Base-by-base conservation (phyloP, 2,797 vertebrate genomes). In the Margarornis squamiger region DNA sequence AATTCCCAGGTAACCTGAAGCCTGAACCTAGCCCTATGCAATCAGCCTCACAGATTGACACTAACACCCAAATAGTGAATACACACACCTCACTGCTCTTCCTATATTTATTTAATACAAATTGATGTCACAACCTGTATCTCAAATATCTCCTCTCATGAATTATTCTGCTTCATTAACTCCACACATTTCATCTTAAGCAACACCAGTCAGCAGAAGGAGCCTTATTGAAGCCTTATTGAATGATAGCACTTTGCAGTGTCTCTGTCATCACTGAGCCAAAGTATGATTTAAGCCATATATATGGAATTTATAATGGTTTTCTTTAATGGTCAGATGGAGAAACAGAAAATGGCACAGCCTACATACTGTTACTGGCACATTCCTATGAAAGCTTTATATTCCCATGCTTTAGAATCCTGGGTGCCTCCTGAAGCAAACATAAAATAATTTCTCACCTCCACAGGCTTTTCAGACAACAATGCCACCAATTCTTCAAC, bases 161-260 rank as follows among this genome's bases (percentile, higher is more conserved):
- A 90, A 92, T 96, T 96, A 93, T 95, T 92, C 94, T 46, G 34
- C 77, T 62, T 91, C 82, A 90, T 94, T 92, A 93, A 81, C 59
- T 88, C 59, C 71, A 80, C 36, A 48, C 32, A 65, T 82, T 91
- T 88, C 79, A 93, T 73, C 58, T 77, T 24, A 26, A 88, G 72
- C 61, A 68, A 61, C 29, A 29, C 29, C 49, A 90, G 46, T 19
- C 51, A 80, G 61, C 90, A 93, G 67, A 68, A 48, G 70, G 59
- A 91, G 63, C 62, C 27, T 88, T 36, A 48, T 1, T 62, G 87
- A 80, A 84, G 48, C 55, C 70, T 66, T 49, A 38, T n/a, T 68
- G 86, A 96, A 49, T 36, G 49, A 95, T 4, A 30, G 58, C 55
- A 54, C 78, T 78, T 71, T 4, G 8, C 27, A 66, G 51, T 68